Conservation (phyloP, 1,140 invertebrate species). For the Streblospio benedicti region DNA sequence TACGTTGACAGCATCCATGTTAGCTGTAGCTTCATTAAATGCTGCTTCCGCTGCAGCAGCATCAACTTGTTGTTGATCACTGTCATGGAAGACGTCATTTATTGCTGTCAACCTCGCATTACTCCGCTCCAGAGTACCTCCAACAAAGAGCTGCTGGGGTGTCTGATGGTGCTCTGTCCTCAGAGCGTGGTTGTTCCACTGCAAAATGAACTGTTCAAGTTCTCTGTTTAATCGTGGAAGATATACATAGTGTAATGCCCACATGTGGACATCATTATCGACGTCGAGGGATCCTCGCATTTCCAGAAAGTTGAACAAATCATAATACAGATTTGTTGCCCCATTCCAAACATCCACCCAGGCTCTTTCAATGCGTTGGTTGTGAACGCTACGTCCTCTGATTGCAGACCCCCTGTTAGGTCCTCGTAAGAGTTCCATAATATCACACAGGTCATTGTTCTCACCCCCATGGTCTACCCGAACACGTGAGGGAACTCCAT, state of each 20-base stretch:
- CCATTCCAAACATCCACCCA: conserved; percentile 6
- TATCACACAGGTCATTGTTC: no score
- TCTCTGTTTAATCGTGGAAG: conserved; percentile 3
- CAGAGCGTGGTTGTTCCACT: neutral
- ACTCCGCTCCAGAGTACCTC: neutral
- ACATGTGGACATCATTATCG: neutral
- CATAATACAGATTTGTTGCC: neutral
- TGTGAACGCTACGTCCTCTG: no score
- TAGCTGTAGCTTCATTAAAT: no score
- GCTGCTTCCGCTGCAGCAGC: no score
- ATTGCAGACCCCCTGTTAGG: no score
- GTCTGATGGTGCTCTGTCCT: neutral
- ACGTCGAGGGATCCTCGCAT: neutral
- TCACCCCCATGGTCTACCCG: conserved; percentile 21
- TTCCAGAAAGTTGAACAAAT: conserved; percentile 1
- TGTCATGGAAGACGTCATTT: neutral
- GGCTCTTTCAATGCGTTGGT: conserved; percentile 3
- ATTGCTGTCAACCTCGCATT: neutral
- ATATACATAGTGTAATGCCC: conserved; percentile 3
- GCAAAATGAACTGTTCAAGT: neutral
- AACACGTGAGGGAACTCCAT: conserved; percentile 20
- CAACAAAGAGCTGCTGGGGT: neutral
- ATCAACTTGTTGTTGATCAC: no score
- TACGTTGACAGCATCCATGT: no score
- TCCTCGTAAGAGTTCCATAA: no score